A percentile compares a stretch with the other conserved stretches of the same genome.
Evolutionary conservation across 2,797 vertebrate species (phyloP).

Genomic region (Chloroceryle amazona): DNA sequence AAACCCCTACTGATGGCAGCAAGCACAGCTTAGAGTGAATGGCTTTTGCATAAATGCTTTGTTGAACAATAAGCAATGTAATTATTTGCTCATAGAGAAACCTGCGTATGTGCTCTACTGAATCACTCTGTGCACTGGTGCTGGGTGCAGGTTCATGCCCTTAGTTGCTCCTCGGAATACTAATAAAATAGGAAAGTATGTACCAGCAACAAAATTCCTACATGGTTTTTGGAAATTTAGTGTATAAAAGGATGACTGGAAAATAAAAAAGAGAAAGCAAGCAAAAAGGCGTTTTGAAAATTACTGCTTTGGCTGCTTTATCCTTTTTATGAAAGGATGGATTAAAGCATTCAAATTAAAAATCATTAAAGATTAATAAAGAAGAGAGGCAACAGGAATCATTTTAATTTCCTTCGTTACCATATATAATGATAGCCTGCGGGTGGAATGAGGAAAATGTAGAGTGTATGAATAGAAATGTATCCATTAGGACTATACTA

Average conservation of each 20-base stretch:
- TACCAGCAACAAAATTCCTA: not conserved
- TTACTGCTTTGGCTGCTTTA: not conserved
- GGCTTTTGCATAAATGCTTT: constrained; percentile 41
- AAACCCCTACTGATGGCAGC: not conserved
- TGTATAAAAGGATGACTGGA: not conserved
- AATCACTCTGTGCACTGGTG: not conserved
- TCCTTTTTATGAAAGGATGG: not conserved
- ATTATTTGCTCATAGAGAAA: constrained; percentile 11
- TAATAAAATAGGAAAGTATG: not conserved
- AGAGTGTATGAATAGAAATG: not conserved
- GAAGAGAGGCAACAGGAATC: constrained; percentile 8
- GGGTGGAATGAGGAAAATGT: constrained; percentile 1
- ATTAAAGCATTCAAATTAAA: constrained; percentile 58
- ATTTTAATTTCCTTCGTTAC: constrained; percentile 23
- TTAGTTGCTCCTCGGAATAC: not conserved
- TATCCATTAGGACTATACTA: not conserved
- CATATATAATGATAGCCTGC: constrained; percentile 26
- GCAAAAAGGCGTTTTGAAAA: not conserved
- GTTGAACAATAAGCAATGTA: not conserved
- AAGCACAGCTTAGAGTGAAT: not conserved
- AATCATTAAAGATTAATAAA: constrained; percentile 58
- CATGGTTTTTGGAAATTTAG: not conserved
- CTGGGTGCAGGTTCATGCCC: not conserved
- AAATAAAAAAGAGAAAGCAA: no score
- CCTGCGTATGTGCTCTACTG: not conserved